Conservation (phyloP, 2,113 vertebrate genomes). For the Nansenia antarctica region DNA sequence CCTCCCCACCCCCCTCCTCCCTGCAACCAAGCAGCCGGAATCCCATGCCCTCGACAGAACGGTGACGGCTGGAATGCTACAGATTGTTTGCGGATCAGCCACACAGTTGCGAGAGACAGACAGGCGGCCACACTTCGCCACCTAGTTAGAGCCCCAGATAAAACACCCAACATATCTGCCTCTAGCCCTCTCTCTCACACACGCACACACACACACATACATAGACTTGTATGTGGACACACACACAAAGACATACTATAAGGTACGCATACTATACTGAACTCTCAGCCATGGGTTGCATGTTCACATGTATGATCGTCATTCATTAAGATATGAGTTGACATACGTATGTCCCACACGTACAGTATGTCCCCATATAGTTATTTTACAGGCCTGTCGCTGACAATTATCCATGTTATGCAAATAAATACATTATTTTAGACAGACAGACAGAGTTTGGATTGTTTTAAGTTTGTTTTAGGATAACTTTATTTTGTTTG, state of each 20-base stretch:
- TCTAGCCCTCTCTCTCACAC: neutral
- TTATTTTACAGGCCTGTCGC: no score
- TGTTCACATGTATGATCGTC: neutral
- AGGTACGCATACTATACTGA: conserved; percentile 1
- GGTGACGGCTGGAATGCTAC: conserved; percentile 41
- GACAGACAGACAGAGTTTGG: no score
- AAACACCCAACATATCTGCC: neutral
- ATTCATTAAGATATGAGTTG: neutral
- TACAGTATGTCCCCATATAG: no score
- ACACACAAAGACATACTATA: conserved; percentile 10
- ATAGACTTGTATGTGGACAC: no score
- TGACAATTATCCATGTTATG: no score
- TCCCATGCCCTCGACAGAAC: conserved; percentile 35
- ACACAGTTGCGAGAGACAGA: conserved; percentile 47
- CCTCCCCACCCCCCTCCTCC: conserved; percentile 7
- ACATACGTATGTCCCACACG: neutral
- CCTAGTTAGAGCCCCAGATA: conserved; percentile 40
- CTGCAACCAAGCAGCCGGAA: conserved; percentile 34
- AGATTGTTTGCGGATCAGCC: conserved; percentile 55
- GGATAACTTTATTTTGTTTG: no score
- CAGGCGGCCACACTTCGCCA: conserved; percentile 39
- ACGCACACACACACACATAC: conserved; percentile 1
- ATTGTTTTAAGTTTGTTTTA: no score
- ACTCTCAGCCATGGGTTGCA: no score
- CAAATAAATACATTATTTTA: no score